phyloP scores from a whole-genome alignment of 1,140 invertebrate genomes.

The Mesaphorura yosii region DNA sequence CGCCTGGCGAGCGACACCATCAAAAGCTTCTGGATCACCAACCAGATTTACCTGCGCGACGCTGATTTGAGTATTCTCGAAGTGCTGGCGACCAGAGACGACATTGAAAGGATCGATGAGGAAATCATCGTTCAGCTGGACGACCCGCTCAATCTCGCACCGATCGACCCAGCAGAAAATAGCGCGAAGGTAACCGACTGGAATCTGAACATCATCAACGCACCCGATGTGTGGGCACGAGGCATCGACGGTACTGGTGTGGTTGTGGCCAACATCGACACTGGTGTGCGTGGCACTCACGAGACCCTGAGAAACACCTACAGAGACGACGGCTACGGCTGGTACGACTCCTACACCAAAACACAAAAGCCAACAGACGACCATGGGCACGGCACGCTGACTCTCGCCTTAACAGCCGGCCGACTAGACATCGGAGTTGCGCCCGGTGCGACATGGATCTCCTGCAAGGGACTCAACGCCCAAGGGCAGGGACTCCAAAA shows the following conservation, averaged over 20 bases:
- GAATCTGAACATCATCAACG: not conserved
- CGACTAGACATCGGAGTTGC: slow-evolving; percentile 6
- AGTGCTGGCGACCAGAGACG: not conserved
- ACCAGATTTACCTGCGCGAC: slow-evolving; percentile 3
- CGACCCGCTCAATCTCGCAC: too few relatives aligned
- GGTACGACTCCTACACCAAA: slow-evolving; percentile 7
- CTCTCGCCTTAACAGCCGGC: not conserved
- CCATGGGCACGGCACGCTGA: slow-evolving; percentile 16
- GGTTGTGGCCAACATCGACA: not conserved
- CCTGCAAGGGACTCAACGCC: slow-evolving; percentile 4
- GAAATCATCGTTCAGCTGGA: not conserved
- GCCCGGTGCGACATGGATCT: slow-evolving; percentile 9
- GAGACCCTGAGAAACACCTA: not conserved
- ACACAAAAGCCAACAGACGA: slow-evolving; percentile 9
- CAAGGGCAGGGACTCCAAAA: not conserved
- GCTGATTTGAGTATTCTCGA: not conserved
- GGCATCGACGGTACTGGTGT: not conserved
- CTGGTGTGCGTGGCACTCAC: slow-evolving; percentile 2
- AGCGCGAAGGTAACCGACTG: not conserved
- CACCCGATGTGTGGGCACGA: not conserved
- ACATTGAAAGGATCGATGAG: not conserved
- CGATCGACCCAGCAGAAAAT: not conserved
- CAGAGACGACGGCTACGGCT: slow-evolving; percentile 2
- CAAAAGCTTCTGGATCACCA: slow-evolving; percentile 1
- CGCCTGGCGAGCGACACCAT: not conserved